Conservation (phyloP, 2,888 invertebrate genomes). For the Cheilosia vernalis region DNA sequence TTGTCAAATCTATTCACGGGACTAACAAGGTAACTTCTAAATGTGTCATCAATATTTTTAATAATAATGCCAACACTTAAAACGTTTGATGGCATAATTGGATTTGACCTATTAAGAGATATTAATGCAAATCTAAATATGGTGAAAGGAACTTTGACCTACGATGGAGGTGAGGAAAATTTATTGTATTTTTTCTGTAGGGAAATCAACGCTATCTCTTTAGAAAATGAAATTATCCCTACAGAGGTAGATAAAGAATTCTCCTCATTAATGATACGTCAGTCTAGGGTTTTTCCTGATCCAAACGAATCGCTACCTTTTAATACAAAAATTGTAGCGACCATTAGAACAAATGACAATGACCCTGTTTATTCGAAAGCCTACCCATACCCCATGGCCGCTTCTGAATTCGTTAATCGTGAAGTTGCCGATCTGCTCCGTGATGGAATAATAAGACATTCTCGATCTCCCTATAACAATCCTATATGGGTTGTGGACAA, state of each 20-base stretch:
- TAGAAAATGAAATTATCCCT: background rate
- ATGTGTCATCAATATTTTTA: conserved; percentile 46
- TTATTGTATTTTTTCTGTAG: conserved; percentile 33
- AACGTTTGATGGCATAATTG: conserved; percentile 65
- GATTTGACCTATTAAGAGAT: conserved; percentile 57
- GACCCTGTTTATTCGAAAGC: no score
- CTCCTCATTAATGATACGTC: background rate
- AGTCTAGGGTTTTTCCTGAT: conserved; percentile 34
- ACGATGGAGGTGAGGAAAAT: conserved; percentile 32
- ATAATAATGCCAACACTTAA: conserved; percentile 53
- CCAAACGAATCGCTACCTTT: no score
- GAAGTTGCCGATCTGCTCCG: no score
- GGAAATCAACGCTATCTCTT: conserved; percentile 2
- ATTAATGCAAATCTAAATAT: conserved; percentile 47
- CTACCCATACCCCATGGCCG: no score
- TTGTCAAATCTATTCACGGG: conserved; percentile 38
- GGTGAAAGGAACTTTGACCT: conserved; percentile 31
- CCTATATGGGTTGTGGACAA: no score
- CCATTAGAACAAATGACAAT: no score
- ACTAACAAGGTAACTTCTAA: conserved; percentile 12
- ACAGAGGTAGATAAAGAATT: background rate
- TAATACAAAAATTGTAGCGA: no score
- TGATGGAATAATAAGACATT: no score
- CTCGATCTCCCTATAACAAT: no score
- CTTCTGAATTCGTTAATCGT: no score